Evolutionary conservation across 2,888 invertebrate species (phyloP).

Genomic region (Oxyteleia sp.): DNA sequence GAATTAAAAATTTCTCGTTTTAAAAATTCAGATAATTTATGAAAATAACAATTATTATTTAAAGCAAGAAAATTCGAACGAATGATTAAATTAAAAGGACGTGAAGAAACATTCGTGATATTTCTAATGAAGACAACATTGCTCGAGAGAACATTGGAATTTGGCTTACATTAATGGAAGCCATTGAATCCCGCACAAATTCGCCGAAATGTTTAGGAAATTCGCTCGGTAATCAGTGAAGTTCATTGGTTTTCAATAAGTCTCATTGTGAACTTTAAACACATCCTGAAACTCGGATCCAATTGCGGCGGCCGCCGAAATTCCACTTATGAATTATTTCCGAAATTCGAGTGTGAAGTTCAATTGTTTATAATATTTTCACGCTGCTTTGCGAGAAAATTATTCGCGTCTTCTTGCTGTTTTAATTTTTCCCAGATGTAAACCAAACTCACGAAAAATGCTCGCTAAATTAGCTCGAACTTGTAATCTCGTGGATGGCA

Average conservation of each 20-base stretch:
- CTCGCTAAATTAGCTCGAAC: conserved; percentile 38
- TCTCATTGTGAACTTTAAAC: background rate
- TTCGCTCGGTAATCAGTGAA: background rate
- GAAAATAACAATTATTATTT: no score
- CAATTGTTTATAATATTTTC: no score
- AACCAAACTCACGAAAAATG: conserved; percentile 38
- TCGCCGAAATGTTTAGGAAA: background rate
- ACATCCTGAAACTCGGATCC: background rate
- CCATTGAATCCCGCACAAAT: background rate
- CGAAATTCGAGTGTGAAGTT: background rate
- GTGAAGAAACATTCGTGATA: no score
- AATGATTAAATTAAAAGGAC: no score
- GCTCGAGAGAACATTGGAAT: background rate
- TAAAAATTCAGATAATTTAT: no score
- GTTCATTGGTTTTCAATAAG: conserved; percentile 2
- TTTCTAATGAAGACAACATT: background rate
- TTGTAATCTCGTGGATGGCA: conserved; percentile 52
- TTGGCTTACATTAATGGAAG: background rate
- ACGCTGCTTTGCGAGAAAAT: no score
- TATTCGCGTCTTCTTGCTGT: conserved; percentile 9
- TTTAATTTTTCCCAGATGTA: conserved; percentile 34
- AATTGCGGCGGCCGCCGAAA: background rate
- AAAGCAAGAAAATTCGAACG: no score
- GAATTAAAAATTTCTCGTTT: no score
- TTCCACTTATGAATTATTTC: conserved; percentile 2